Evolutionary conservation across 2,797 vertebrate genomes (phyloP), one percentile per base, ranked within the genome.

Genomic region (Avahi laniger): DNA sequence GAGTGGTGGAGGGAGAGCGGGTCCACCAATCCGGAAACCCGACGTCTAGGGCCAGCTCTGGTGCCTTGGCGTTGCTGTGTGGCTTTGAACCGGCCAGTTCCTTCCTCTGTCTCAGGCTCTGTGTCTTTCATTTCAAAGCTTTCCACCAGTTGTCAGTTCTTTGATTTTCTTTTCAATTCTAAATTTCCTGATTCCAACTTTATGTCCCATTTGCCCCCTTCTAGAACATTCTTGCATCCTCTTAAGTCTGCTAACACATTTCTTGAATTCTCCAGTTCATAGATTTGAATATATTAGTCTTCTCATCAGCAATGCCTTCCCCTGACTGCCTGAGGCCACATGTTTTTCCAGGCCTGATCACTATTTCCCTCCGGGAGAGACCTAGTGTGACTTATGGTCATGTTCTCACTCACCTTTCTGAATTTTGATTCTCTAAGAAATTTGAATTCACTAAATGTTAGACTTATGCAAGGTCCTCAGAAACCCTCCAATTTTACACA

Each of bases 341-440:
- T 61, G 8, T 9, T 30, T 20, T 14, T 54, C 54, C 50, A 35
- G 41, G 0, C 10, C 67, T 28, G 26, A 15, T 11, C 24, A 79
- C 5, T 2, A 2, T 33, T 28, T 54, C 57, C 24, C 26, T 54
- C 20, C 7, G 14, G 11, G 18, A 81, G 61, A 69, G 30, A 46
- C 30, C 52, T 63, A 0, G 11, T n/a, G 2, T 35, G 41, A 33
- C 4, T 24, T 26, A 1, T 0, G 7, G 35, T 30, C n/a, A 5
- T 33, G 6, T 12, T 57, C 48, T 50, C 41, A 18, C 57, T 52
- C 50, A 4, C 30, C 57, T 28, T 35, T 67, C 22, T 30, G 52
- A 41, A 84, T 35, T 38, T 81, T 30, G 28, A 57, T 54, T 76
- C 30, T 41, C 52, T 28, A 48, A 82, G 43, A 88, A 83, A 76